Conservation (phyloP, 2,113 vertebrate genomes). For the Pyrgilauda ruficollis region DNA sequence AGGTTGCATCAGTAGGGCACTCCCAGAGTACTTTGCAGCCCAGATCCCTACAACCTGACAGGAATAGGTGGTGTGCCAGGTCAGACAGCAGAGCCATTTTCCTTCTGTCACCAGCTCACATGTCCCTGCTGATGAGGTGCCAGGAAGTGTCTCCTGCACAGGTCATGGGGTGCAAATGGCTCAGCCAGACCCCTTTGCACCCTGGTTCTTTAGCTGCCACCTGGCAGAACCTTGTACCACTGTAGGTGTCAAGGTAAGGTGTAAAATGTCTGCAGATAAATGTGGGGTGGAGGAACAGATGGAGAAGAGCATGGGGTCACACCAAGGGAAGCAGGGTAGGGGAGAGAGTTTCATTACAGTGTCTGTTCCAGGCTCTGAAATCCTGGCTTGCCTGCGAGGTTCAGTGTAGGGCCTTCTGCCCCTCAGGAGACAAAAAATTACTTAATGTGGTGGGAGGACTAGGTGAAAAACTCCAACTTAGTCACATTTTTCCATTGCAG, state of each 20-base stretch:
- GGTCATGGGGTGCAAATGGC: accelerated
- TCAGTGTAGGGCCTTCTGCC: not conserved
- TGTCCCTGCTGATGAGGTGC: accelerated
- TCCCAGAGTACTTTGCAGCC: not conserved
- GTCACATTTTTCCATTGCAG: not conserved
- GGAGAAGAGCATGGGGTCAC: accelerated
- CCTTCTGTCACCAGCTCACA: not conserved
- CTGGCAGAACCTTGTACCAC: not conserved
- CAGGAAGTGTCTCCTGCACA: accelerated
- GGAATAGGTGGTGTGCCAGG: no score
- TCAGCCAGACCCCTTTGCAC: not conserved
- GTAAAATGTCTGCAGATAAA: not conserved
- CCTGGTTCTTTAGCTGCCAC: not conserved
- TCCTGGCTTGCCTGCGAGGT: not conserved
- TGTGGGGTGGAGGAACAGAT: not conserved
- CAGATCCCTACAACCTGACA: not conserved
- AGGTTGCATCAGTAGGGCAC: not conserved
- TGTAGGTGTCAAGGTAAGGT: not conserved
- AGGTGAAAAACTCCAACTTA: not conserved
- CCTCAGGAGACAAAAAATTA: not conserved
- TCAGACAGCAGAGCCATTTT: not conserved
- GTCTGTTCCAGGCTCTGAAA: not conserved
- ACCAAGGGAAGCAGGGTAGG: not conserved
- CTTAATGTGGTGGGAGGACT: not conserved
- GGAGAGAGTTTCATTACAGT: not conserved